Percentiles rank a stretch among this genome's conserved stretches.
These are phyloP conservation scores for Phasianus colchicus DNA, from an alignment of 2,113 vertebrate genomes.

Conservation along the genomic window DNA sequence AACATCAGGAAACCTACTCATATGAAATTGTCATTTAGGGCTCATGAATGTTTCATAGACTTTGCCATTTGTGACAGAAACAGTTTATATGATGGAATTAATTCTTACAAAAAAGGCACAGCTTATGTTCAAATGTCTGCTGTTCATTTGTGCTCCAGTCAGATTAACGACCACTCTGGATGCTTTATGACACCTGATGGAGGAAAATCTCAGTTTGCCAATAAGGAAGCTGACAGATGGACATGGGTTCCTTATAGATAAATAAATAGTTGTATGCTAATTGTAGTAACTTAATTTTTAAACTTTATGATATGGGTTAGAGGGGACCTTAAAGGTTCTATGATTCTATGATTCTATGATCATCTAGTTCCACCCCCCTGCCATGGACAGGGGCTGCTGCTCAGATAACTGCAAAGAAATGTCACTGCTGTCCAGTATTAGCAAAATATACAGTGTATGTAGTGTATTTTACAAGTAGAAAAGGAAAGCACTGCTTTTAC, in stretches of 20 bases:
- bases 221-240: not conserved
- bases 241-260: not conserved
- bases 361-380: not conserved
- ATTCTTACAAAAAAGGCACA: not conserved
- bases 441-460: not conserved
- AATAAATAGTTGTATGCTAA: not conserved
- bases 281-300: not conserved
- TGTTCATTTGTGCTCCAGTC: not conserved
- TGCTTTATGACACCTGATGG: not conserved
- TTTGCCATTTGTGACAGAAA: not conserved
- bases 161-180: not conserved
- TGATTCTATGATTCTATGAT: no score
- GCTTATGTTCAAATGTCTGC: not conserved
- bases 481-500: not conserved
- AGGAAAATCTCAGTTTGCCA: not conserved
- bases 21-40: not conserved
- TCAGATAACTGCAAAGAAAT: not conserved
- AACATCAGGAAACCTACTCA: not conserved
- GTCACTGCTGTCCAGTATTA: not conserved
- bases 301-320: not conserved
- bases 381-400: not conserved
- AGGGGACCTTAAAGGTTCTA: not conserved
- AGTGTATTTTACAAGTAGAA: not conserved
- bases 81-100: not conserved
- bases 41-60: not conserved